Evolutionary conservation across 1,140 invertebrate species (phyloP), one percentile per base, ranked within the genome.

Genomic region (Maconellicoccus hirsutus): DNA sequence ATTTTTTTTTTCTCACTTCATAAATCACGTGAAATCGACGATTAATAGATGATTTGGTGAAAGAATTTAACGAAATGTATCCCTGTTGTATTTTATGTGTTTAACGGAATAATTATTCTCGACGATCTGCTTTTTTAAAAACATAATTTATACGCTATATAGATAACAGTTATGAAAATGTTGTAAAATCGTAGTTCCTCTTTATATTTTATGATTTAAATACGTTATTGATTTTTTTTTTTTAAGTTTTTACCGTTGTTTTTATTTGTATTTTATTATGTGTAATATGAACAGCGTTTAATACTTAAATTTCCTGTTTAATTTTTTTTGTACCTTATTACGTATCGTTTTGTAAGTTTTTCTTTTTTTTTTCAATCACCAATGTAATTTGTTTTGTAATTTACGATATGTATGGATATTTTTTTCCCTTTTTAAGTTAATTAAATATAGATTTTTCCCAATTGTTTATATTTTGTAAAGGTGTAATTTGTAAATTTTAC

Each of bases 301-400:
- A 52, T 52, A 52, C 42, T 52, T 52, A 52, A 52, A 52, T 52
- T 52, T 14, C 42, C 42, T 19, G 42, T 52, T 52, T 52, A 52
- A 52, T 14, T 33, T 33, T n/a, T 52, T 52, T 52, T 52, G 42
- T 52, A 52, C 42, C 42, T 52, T 52, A 52, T 52, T 19, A 52
- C 42, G 42, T 52, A 52, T 52, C 42, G n/a, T 52, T 52, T 52
- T 52, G n/a, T 52, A 52, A 52, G 42, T 52, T 52, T 52, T 52
- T 52, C n/a, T 33, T 33, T 33, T 12, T 33, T 33, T 33, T 52
- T 52, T 52, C n/a, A 52, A 52, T 52, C 42, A 52, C 42, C n/a
- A 3, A 3, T 52, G 42, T 52, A 52, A 14, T 16, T 33, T 33
- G 6, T 52, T 52, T 52, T 52, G 42, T 52, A 52, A 52, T 52